phyloP scores from a whole-genome alignment of 2,113 vertebrate species.

The Chaenogobius annularis region DNA sequence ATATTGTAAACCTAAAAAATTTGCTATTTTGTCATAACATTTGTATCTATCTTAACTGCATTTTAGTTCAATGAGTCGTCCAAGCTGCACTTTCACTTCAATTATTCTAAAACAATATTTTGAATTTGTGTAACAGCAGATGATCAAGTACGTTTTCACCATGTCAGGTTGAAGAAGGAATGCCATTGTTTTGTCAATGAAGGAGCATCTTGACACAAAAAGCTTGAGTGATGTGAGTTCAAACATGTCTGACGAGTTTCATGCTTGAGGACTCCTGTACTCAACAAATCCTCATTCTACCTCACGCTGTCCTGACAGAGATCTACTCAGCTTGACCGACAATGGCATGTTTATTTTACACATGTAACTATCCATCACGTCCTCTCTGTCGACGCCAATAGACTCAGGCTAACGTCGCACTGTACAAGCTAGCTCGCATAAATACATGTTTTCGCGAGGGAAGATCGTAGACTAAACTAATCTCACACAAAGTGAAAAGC shows the following conservation, averaged over 20 bases:
- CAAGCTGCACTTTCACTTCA: neutral
- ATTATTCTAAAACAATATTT: neutral
- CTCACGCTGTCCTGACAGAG: constrained; percentile 12
- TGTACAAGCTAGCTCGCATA: constrained; percentile 17
- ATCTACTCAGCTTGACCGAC: constrained; percentile 11
- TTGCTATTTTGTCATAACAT: too few species aligned
- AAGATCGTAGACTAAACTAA: constrained; percentile 8
- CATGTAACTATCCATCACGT: constrained; percentile 16
- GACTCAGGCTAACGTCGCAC: constrained; percentile 11
- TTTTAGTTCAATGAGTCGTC: too few species aligned
- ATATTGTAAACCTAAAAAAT: too few species aligned
- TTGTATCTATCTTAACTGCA: too few species aligned
- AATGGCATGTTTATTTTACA: constrained; percentile 35
- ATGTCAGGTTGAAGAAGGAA: neutral
- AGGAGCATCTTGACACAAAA: constrained; percentile 2
- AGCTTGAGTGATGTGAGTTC: constrained; percentile 34
- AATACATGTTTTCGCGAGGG: constrained; percentile 23
- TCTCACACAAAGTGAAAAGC: neutral
- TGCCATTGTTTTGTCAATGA: neutral
- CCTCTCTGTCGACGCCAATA: neutral
- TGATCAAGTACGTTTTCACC: neutral
- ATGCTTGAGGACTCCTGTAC: neutral
- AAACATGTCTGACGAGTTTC: neutral
- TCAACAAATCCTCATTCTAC: constrained; percentile 7
- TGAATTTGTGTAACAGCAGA: neutral